phyloP scores from a whole-genome alignment of 2,888 invertebrate genomes.

The Sminthurides aquaticus region DNA sequence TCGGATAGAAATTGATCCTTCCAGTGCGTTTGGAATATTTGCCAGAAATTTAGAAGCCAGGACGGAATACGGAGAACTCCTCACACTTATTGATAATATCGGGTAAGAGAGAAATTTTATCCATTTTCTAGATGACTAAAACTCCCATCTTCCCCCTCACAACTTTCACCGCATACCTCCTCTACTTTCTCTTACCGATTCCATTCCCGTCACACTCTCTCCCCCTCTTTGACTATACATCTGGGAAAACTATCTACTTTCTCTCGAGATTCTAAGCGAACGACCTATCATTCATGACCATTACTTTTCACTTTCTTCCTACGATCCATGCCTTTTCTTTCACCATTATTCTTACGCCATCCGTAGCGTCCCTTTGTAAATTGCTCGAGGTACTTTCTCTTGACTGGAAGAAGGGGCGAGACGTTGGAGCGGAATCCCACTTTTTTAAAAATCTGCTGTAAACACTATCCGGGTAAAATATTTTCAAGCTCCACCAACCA shows the following conservation, averaged over 20 bases:
- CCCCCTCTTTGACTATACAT: no score
- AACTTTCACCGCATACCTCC: neutral
- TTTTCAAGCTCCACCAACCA: no score
- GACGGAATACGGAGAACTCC: conserved; percentile 49
- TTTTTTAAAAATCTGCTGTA: no score
- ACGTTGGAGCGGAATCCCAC: no score
- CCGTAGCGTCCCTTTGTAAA: no score
- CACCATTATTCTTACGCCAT: no score
- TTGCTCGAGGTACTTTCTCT: no score
- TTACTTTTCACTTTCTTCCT: neutral
- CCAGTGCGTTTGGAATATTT: conserved; percentile 49
- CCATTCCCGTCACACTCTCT: neutral
- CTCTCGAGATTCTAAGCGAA: no score
- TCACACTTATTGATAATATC: conserved; percentile 48
- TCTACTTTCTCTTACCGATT: neutral
- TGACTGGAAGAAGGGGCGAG: no score
- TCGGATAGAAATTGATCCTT: conserved; percentile 48
- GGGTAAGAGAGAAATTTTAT: conserved; percentile 44
- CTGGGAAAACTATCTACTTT: no score
- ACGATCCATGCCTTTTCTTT: no score
- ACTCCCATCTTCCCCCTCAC: conserved; percentile 4
- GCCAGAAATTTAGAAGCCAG: conserved; percentile 49
- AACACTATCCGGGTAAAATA: no score
- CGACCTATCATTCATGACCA: neutral
- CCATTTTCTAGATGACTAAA: neutral